A percentile compares a stretch with the other conserved stretches of the same genome.
These are phyloP conservation scores for Coturnix japonica DNA, from an alignment of 2,113 vertebrate species.

Conservation along the genomic window DNA sequence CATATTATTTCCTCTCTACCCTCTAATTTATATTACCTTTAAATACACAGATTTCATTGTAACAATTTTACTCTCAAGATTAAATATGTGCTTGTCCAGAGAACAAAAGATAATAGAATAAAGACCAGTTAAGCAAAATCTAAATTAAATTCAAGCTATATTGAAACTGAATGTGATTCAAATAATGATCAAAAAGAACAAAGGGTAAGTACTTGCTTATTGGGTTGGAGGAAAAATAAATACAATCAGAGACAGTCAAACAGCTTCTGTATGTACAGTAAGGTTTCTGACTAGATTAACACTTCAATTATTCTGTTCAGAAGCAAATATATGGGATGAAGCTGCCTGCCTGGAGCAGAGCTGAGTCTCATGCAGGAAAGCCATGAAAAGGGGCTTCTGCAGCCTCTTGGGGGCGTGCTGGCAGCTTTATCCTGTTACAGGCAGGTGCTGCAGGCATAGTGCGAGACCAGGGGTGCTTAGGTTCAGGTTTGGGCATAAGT, in stretches of 20 bases:
- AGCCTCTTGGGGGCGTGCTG: neutral
- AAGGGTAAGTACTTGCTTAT: neutral
- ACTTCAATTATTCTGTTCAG: neutral
- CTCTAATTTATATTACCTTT: slow-evolving; percentile 44
- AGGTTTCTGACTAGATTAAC: neutral
- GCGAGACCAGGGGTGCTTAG: neutral
- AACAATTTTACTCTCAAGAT: slow-evolving; percentile 31
- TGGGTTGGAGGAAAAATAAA: slow-evolving; percentile 21
- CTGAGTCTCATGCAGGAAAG: accelerated
- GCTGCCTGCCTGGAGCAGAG: neutral
- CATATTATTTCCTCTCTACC: neutral
- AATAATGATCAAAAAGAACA: neutral
- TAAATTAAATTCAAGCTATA: slow-evolving; percentile 12
- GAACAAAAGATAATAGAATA: slow-evolving; percentile 49
- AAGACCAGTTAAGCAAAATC: slow-evolving; percentile 32
- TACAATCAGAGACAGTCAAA: neutral
- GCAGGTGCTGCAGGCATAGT: neutral
- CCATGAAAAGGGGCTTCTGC: accelerated
- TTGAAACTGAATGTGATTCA: slow-evolving; percentile 14
- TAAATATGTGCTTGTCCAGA: slow-evolving; percentile 27
- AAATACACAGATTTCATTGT: slow-evolving; percentile 44
- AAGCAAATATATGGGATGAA: neutral
- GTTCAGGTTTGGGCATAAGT: accelerated
- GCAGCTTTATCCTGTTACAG: neutral
- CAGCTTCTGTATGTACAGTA: neutral